Percentiles rank a stretch among this genome's conserved stretches.
These are phyloP conservation scores for Callaeas wilsoni DNA, from an alignment of 2,113 vertebrate species.

Conservation along the genomic window DNA sequence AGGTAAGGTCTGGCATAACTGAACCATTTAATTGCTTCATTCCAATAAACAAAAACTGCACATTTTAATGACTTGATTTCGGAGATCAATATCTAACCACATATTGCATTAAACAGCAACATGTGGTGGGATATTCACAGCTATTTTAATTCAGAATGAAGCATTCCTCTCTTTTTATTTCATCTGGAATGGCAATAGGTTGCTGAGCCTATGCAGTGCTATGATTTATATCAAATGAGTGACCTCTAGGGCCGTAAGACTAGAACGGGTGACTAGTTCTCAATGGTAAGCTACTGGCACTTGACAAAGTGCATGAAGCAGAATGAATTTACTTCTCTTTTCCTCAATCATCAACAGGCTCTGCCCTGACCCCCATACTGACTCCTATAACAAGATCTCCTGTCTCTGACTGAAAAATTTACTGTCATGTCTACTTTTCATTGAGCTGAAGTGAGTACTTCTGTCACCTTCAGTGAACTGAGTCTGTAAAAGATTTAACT, in stretches of 20 bases:
- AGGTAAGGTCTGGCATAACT: constrained; percentile 83
- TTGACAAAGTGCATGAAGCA: constrained; percentile 99
- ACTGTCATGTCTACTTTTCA: constrained; percentile 94
- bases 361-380: constrained; percentile 98
- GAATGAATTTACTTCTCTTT: constrained; percentile 99
- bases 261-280: constrained; percentile 99
- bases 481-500: constrained; percentile 74
- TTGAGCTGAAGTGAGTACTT: constrained; percentile 91
- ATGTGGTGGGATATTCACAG: constrained; percentile 73
- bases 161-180: constrained; percentile 80
- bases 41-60: constrained; percentile 85
- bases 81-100: constrained; percentile 75
- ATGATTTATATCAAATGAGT: constrained; percentile 93
- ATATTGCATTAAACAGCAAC: constrained; percentile 77
- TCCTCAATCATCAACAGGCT: constrained; percentile 99
- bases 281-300: constrained; percentile 99
- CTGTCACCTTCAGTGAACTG: constrained; percentile 94
- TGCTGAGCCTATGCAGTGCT: constrained; percentile 78
- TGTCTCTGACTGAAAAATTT: constrained; percentile 97
- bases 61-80: constrained; percentile 83
- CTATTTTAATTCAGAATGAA: constrained; percentile 75
- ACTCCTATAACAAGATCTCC: constrained; percentile 99
- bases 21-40: constrained; percentile 87
- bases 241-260: constrained; percentile 98
- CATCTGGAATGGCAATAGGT: constrained; percentile 80